These are phyloP conservation scores for Casuarius casuarius DNA, from an alignment of 2,113 vertebrate species.

Conservation along the genomic window DNA sequence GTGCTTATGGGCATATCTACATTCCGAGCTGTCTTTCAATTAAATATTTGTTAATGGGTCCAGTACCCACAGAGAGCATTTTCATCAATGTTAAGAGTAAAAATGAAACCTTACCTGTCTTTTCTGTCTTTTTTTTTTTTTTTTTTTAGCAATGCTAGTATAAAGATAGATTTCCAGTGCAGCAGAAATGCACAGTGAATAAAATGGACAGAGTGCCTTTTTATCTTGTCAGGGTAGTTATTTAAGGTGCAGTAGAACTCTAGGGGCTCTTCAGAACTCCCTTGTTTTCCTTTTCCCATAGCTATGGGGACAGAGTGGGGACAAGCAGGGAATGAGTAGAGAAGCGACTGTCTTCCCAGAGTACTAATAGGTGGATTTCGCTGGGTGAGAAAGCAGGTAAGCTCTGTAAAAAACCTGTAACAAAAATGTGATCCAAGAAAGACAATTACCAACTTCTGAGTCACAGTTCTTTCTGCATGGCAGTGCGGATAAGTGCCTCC, in stretches of 20 bases:
- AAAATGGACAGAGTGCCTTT: not conserved
- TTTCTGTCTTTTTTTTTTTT: not conserved
- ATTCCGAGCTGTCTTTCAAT: constrained; percentile 9
- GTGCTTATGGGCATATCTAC: not conserved
- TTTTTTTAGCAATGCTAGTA: not conserved
- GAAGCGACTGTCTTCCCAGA: not conserved
- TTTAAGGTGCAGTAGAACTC: not conserved
- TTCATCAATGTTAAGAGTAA: not conserved
- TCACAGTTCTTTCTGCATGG: not conserved
- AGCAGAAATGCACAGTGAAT: not conserved
- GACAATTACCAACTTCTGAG: not conserved
- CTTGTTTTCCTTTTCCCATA: not conserved
- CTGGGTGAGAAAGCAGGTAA: not conserved
- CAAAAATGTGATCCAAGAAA: not conserved
- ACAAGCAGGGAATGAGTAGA: not conserved
- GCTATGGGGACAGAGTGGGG: not conserved
- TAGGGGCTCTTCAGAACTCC: not conserved
- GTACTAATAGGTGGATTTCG: not conserved
- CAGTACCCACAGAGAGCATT: not conserved
- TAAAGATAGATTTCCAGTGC: not conserved
- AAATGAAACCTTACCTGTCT: not conserved
- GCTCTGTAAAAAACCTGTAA: not conserved
- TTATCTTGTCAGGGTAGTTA: not conserved
- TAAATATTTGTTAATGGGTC: constrained; percentile 33
- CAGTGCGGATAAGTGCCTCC: not conserved